Evolutionary conservation across 1,140 invertebrate genomes (phyloP), one percentile per base, ranked within the genome.

Genomic region (Carcinoscorpius rotundicauda): DNA sequence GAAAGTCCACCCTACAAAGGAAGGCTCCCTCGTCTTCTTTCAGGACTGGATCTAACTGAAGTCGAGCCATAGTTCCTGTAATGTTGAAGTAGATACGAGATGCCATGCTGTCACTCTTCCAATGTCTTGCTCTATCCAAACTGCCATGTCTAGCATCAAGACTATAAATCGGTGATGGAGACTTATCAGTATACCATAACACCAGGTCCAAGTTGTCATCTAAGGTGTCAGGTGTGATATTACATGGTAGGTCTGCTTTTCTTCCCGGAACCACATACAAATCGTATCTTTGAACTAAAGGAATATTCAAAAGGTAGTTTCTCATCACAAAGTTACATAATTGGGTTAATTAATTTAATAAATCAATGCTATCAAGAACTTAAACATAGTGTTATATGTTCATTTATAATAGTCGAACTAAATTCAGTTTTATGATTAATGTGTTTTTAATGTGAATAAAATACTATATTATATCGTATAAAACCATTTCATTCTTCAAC

Each of bases 1-100:
- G 84, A 77, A 91, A 93, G 76, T 92, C 89, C 9, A 92, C 89
- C 51, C 91, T 81, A 77, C 90, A 93, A 70, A 89, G 81, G 76
- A 91, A 94, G 57, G 90, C 79, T 8, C 87, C 81, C 77, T 85
- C 87, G 74, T 93, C 68, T 86, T 80, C 78, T 49, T 63, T 61
- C 51, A 63, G 52, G 48, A 65, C 60, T 8, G 64, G 64, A 56
- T 61, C 11, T 11, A 66, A 49, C 48, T 62, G 60, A 9, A 66
- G 58, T 6, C 64, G 62, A 49, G 64, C 61, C 10, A 61, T 61
- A 8, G 60, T 29, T 8, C 9, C 29, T 51, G 50, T 50, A 29
- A 62, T 65, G 52, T 66, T 65, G 5, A 66, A 57, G 63, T 55
- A 65, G n/a, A 61, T 61, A 50, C 64, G 10, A 50, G 61, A 51